Conservation (phyloP, 2,113 vertebrate species). For the Halichoerus grypus region DNA sequence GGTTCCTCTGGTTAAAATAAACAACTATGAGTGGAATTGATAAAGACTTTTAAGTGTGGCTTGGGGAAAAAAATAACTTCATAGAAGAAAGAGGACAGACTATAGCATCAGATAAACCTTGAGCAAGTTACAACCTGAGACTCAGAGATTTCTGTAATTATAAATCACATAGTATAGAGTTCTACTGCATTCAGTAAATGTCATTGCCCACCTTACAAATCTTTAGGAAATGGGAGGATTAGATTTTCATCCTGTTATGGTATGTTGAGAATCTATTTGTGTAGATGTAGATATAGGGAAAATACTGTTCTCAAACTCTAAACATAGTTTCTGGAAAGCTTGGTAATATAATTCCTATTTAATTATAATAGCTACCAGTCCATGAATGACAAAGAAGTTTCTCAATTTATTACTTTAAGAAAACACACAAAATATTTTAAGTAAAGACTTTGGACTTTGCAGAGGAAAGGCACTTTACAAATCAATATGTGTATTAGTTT, state of each 20-base stretch:
- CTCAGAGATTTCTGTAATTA: not conserved
- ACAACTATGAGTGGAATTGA: not conserved
- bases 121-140: not conserved
- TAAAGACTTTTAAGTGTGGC: not conserved
- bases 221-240: conserved; percentile 10
- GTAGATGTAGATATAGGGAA: not conserved
- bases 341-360: not conserved
- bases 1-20: not conserved
- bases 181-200: not conserved
- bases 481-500: conserved; percentile 69
- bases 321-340: conserved; percentile 3
- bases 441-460: conserved; percentile 49
- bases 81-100: not conserved
- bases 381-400: not conserved
- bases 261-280: not conserved
- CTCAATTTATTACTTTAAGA: conserved; percentile 37
- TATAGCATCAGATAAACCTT: not conserved
- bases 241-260: not conserved
- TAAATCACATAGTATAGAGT: not conserved
- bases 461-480: conserved; percentile 55
- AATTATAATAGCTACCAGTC: conserved; percentile 44
- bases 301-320: conserved; percentile 4
- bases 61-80: not conserved
- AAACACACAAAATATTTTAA: conserved; percentile 39
- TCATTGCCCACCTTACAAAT: not conserved